Base-by-base conservation (phyloP, 2,113 vertebrate species). In the Grantiella picta region DNA sequence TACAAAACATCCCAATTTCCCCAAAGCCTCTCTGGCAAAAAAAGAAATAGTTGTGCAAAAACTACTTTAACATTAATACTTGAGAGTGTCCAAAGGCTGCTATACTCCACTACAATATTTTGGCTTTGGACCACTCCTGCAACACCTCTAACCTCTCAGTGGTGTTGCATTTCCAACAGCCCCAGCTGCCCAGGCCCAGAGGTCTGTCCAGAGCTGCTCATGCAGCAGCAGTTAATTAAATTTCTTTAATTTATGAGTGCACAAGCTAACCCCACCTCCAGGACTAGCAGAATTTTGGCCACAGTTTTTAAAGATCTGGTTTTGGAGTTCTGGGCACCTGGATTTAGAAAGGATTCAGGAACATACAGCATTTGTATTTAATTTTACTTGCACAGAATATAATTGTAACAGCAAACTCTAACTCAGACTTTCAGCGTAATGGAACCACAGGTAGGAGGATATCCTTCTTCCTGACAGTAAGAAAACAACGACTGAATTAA, bases 291-390 rank as follows among this genome's bases (percentile, higher is more conserved):
- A 45, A 52, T 28, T 47, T 36, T 25, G 18, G 16, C 13, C 16
- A 38, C 31, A 38, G 4, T 21, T 47, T 61, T 63, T 44, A 27
- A 92, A 75, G 27, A 13, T 10, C 11, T 53, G 29, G 33, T 72
- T 83, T 66, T 22, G 35, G 15, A 31, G 19, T 76, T 87, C 29
- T 35, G 33, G n/a, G 9, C 18, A 35, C 18, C 6, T 8, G 22
- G 25, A 73, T 73, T 77, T 42, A 42, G 50, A 77, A 69, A 64
- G 22, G 10, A 47, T 36, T 82, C 40, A n/a, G 38, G 31, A 59
- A 27, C 1, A 1, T 9, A 5, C 6, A 20, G 2, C 1, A 11
- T 65, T 16, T 47, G 3, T 33, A 40, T 75, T 69, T 61, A 59
- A 44, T 29, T 64, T 38, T 33, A 27, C 24, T 36, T 77, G 72